Percentiles rank a stretch among this genome's conserved stretches.
Evolutionary conservation across 2,888 invertebrate genomes (phyloP).

Genomic region (Diachrysia chrysitis): DNA sequence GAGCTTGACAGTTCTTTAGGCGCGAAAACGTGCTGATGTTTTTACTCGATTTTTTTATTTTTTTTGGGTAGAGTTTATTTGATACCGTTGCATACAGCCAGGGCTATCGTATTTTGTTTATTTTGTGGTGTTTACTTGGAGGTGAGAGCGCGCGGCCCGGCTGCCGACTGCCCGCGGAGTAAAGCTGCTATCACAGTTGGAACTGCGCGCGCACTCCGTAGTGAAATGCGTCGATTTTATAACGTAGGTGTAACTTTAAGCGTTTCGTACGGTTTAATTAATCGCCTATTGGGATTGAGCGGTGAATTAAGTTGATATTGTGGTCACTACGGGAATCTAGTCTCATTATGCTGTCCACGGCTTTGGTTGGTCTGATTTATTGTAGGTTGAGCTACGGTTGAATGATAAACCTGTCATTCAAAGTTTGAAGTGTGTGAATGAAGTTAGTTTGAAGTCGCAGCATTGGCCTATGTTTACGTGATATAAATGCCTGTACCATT

Average conservation of each 20-base stretch:
- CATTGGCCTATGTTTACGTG: too few species aligned
- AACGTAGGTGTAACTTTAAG: constrained; percentile 83
- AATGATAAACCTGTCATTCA: constrained; percentile 1
- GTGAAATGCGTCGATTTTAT: constrained; percentile 81
- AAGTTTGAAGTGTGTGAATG: neutral
- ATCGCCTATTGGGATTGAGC: constrained; percentile 65
- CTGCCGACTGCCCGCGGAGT: constrained; percentile 87
- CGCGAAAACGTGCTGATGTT: constrained; percentile 71
- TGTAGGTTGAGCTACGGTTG: neutral
- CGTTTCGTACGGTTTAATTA: constrained; percentile 73
- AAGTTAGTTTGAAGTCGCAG: neutral
- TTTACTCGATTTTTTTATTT: constrained; percentile 58
- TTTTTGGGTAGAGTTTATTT: constrained; percentile 56
- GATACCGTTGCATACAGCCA: constrained; percentile 77
- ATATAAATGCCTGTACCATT: too few species aligned
- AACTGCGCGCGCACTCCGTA: constrained; percentile 82
- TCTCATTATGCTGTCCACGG: constrained; percentile 29
- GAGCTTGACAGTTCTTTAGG: constrained; percentile 72
- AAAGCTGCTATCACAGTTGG: constrained; percentile 68
- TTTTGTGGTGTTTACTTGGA: constrained; percentile 79
- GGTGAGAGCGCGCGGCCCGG: constrained; percentile 84
- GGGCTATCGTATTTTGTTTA: constrained; percentile 84
- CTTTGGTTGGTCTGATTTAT: constrained; percentile 29
- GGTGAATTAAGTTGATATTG: constrained; percentile 56
- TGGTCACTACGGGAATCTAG: constrained; percentile 44